Evolutionary conservation across 2,888 invertebrate species (phyloP).

Genomic region (Plagiodera versicolora): DNA sequence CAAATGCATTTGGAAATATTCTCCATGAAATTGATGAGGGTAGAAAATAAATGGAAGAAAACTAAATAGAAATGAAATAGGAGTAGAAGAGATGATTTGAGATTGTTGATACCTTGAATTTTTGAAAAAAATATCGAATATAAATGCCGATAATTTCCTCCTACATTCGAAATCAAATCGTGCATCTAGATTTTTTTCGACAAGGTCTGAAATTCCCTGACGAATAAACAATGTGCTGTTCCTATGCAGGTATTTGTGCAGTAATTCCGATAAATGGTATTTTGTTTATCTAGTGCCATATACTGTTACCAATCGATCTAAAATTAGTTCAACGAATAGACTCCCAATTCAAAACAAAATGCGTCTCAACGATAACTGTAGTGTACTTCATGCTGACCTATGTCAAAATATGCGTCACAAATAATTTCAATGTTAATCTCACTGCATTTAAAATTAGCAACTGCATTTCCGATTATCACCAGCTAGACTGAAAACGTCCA

Average conservation of each 20-base stretch:
- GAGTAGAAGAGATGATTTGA: no score
- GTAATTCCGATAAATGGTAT: not conserved
- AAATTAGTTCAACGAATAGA: slow-evolving; percentile 20
- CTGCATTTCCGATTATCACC: slow-evolving; percentile 17
- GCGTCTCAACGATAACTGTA: slow-evolving; percentile 14
- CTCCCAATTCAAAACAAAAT: slow-evolving; percentile 15
- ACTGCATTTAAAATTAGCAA: slow-evolving; percentile 20
- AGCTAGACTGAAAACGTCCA: slow-evolving; percentile 23
- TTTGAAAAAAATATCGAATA: no score
- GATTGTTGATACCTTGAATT: no score
- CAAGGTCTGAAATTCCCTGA: no score
- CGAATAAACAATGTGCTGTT: not conserved
- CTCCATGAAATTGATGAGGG: no score
- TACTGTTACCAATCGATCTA: not conserved
- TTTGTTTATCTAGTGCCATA: not conserved
- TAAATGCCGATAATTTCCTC: no score
- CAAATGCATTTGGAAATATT: no score
- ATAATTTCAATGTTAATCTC: slow-evolving; percentile 15
- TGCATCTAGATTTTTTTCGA: no score
- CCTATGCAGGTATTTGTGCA: slow-evolving; percentile 1
- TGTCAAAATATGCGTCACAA: slow-evolving; percentile 23
- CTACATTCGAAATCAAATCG: no score
- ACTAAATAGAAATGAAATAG: no score
- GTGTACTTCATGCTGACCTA: slow-evolving; percentile 25
- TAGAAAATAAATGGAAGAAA: no score